Conservation (phyloP, 1,140 invertebrate genomes). For the Vanessa atalanta region DNA sequence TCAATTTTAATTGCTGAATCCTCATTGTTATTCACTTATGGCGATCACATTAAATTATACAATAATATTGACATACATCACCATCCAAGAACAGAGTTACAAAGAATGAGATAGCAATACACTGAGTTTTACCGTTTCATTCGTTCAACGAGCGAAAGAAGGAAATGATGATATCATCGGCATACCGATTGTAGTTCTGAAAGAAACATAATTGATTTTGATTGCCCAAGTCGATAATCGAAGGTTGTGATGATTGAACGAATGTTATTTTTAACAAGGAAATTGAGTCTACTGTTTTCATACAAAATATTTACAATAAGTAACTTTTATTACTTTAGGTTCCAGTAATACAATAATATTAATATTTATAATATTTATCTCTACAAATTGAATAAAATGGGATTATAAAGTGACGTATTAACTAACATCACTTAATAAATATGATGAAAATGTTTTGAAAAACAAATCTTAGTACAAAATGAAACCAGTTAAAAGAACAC, state of each 20-base stretch:
- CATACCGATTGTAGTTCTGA: slow-evolving; percentile 10
- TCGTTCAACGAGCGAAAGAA: slow-evolving; percentile 11
- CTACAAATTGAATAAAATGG: background rate
- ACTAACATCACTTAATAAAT: background rate
- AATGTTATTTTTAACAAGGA: background rate
- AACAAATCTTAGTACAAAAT: background rate
- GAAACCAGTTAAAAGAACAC: background rate
- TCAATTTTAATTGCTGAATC: background rate
- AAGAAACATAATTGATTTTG: slow-evolving; percentile 16
- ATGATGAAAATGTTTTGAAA: background rate
- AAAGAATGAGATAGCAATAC: slow-evolving; percentile 8
- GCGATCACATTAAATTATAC: background rate
- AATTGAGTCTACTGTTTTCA: too few species aligned
- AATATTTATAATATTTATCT: background rate
- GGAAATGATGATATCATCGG: slow-evolving; percentile 11
- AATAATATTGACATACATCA: background rate
- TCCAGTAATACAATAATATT: background rate
- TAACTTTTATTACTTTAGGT: background rate
- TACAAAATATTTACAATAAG: background rate
- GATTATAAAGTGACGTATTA: background rate
- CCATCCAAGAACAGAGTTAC: background rate
- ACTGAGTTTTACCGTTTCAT: background rate
- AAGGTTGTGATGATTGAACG: background rate
- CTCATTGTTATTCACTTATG: background rate
- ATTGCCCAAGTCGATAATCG: background rate